phyloP scores from a whole-genome alignment of 2,797 vertebrate genomes.

The Falco columbarius region DNA sequence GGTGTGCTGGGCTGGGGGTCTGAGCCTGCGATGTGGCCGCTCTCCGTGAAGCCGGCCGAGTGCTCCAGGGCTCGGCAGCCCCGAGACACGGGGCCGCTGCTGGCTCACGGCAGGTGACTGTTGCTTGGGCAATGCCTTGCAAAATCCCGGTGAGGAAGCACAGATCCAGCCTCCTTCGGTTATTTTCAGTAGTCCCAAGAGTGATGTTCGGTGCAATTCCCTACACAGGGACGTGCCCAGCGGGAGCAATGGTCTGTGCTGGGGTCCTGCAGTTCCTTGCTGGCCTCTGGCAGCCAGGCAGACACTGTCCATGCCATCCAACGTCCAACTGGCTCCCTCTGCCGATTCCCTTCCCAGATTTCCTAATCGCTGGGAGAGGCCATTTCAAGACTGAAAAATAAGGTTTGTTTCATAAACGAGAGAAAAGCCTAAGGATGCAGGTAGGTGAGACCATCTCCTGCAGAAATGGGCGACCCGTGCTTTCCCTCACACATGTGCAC shows the following conservation, averaged over 20 bases:
- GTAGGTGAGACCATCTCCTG: neutral
- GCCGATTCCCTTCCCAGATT: neutral
- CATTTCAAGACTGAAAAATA: neutral
- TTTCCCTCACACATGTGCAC: fast-evolving
- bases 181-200: neutral
- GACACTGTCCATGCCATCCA: neutral
- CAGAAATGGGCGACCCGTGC: fast-evolving
- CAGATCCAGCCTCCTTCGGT: fast-evolving
- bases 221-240: fast-evolving
- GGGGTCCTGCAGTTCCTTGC: neutral
- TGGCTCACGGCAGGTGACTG: fast-evolving
- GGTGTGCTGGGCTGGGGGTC: neutral
- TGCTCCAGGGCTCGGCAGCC: too few species aligned
- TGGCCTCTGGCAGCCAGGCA: neutral
- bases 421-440: neutral
- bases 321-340: neutral
- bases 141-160: neutral
- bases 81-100: fast-evolving
- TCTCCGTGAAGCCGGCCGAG: neutral
- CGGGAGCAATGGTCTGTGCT: fast-evolving
- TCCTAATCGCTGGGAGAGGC: neutral
- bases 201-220: neutral
- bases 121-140: neutral
- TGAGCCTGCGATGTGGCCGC: neutral
- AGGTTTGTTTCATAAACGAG: neutral